Conservation (phyloP, 1,140 invertebrate genomes). For the Drosophila parvula region DNA sequence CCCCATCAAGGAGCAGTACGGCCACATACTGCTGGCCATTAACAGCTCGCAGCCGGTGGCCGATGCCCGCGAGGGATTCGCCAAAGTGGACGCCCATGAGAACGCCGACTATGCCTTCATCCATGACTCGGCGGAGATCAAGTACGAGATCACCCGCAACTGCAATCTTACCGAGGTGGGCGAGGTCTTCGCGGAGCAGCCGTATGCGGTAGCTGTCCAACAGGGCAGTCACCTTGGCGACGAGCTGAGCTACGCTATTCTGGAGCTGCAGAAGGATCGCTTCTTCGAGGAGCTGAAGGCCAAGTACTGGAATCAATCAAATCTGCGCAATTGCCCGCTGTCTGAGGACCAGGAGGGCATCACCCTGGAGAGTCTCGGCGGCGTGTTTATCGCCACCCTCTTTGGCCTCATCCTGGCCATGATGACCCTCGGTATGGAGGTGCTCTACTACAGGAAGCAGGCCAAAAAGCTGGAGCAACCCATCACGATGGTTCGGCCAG, state of each 20-base stretch:
- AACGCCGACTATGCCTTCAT: constrained; percentile 95
- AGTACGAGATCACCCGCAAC: constrained; percentile 92
- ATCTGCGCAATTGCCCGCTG: constrained; percentile 88
- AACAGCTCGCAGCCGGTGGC: constrained; percentile 90
- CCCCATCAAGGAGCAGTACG: constrained; percentile 95
- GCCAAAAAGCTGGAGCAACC: constrained; percentile 19
- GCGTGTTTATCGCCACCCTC: constrained; percentile 94
- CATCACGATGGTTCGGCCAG: constrained; percentile 63
- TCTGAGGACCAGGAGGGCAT: constrained; percentile 94
- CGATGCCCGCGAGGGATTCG: constrained; percentile 89
- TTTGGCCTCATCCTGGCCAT: constrained; percentile 93
- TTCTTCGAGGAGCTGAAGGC: constrained; percentile 91
- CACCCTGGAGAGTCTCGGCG: constrained; percentile 93
- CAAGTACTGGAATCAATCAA: constrained; percentile 93
- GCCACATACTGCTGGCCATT: constrained; percentile 93
- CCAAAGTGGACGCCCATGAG: constrained; percentile 89
- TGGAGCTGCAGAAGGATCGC: constrained; percentile 93
- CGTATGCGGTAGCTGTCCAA: constrained; percentile 94
- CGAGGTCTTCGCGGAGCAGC: constrained; percentile 94
- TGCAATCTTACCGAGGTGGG: constrained; percentile 95
- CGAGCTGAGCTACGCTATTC: constrained; percentile 90
- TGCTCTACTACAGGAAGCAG: constrained; percentile 90
- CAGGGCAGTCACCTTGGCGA: constrained; percentile 91
- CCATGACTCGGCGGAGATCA: constrained; percentile 93
- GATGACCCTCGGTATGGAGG: constrained; percentile 91